Evolutionary conservation across 1,140 invertebrate species (phyloP), one percentile per base, ranked within the genome.

Genomic region (Uloborus diversus): DNA sequence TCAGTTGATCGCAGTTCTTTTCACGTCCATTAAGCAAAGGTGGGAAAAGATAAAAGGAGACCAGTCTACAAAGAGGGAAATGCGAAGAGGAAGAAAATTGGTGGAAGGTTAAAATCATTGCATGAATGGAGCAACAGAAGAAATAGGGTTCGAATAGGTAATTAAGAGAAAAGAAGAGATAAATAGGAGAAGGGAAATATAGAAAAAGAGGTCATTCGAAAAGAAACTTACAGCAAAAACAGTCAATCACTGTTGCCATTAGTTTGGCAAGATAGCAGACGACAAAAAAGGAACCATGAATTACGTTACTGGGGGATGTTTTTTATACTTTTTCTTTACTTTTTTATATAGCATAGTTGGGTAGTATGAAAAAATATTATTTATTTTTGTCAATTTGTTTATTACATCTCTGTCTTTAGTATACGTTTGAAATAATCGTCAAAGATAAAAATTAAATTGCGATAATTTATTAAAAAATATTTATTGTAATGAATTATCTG

Each of bases 231-330:
- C 49, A 7, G 5, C 7, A 53, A 9, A 53, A 53, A 20, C 49
- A 20, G 49, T 53, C 49, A 53, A 53, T 53, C 49, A 53, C 49
- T 53, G 49, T 53, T 53, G 7, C 49, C 49, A 53, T 53, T 53
- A 53, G 49, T 53, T 53, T 53, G 49, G 49, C 23, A 53, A 53
- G 49, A 20, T 53, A 53, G 11, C 9, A 7, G 13, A 53, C n/a
- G n/a, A n/a, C n/a, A n/a, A n/a, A 20, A 7, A 53, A 53, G n/a
- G 23, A 53, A 53, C 49, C 49, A 53, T 53, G 49, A 53, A 53
- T 53, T 53, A 53, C n/a, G n/a, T n/a, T n/a, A n/a, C n/a, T n/a
- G n/a, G n/a, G n/a, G n/a, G n/a, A n/a, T n/a, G n/a, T n/a, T n/a
- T n/a, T n/a, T n/a, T n/a, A n/a, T n/a, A n/a, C n/a, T n/a, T n/a